Base-by-base conservation (phyloP, 2,113 vertebrate genomes). In the Stegastes partitus region DNA sequence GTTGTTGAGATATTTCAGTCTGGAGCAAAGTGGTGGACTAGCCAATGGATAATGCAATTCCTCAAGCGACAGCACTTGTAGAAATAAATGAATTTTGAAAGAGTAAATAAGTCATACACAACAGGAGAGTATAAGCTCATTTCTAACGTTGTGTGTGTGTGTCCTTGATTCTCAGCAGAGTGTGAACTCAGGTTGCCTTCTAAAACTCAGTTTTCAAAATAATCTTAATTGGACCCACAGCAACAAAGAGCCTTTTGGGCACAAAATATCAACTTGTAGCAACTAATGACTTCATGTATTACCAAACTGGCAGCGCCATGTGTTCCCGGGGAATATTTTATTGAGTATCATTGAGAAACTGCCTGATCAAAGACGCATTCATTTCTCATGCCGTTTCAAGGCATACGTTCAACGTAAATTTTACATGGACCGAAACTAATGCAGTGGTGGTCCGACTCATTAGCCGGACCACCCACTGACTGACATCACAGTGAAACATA, bases 201-300 rank as follows among this genome's bases (percentile, higher is more conserved):
- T 45, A 3, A 54, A 53, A 55, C 5, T 19, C n/a, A 28, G 37
- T 58, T 47, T 74, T 58, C 22, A 58, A 63, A 59, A 61, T 67
- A 55, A 49, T 63, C 39, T n/a, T 83, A 82, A 84, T 86, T 89
- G 74, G 81, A 74, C 49, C 49, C 72, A 69, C 15, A 74, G 63
- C 83, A 79, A 75, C 71, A 79, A 74, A 77, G 34, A 71, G n/a
- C 64, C 74, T 82, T 67, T 69, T 70, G 65, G 75, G 62, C 62
- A 51, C 68, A 70, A 69, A 53, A 61, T 69, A 84, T 74, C 31
- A 78, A 75, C 77, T 82, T 78, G 74, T 80, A 82, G 49, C 59
- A 77, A 37, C 87, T 89, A 83, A 90, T 84, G 82, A 68, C 68
- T 89, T 79, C 56, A 82, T 83, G 77, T 70, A 64, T 72, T 58